Evolutionary conservation across 37 sponge, comb jelly and placozoan species (phyloP).

Genomic region (Aphrocallistes beatrix): DNA sequence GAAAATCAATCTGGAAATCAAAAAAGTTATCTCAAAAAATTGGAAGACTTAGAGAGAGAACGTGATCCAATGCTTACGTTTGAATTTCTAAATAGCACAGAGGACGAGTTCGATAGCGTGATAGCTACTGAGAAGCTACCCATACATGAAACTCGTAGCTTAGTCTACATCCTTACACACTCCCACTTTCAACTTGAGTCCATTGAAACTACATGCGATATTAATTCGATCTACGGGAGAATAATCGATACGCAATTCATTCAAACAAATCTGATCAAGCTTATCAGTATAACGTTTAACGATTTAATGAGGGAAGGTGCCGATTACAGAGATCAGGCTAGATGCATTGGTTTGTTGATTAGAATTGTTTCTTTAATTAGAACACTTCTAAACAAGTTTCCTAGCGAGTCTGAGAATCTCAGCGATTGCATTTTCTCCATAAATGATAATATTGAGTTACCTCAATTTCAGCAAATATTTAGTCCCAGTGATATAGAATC

Average conservation of each 20-base stretch:
- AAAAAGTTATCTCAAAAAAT: not conserved
- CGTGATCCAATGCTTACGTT: not conserved
- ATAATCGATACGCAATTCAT: not conserved
- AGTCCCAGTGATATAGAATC: not conserved
- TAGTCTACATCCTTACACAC: not conserved
- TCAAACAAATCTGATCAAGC: not conserved
- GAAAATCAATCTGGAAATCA: too few species aligned
- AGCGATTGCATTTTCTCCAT: not conserved
- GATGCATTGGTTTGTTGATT: not conserved
- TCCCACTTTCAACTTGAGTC: not conserved
- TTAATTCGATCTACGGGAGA: not conserved
- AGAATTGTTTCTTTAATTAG: not conserved
- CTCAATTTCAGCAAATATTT: not conserved
- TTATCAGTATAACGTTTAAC: not conserved
- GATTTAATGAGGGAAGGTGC: not conserved
- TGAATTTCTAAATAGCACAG: not conserved
- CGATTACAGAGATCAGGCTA: not conserved
- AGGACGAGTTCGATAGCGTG: not conserved
- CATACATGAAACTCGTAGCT: not conserved
- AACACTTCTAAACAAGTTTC: not conserved
- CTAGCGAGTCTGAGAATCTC: not conserved
- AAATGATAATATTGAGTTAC: not conserved
- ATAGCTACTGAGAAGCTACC: not conserved
- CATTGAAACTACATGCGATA: not conserved
- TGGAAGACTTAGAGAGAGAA: not conserved